Base-by-base conservation (phyloP, 2,113 vertebrate genomes). In the Elanus axillaris region DNA sequence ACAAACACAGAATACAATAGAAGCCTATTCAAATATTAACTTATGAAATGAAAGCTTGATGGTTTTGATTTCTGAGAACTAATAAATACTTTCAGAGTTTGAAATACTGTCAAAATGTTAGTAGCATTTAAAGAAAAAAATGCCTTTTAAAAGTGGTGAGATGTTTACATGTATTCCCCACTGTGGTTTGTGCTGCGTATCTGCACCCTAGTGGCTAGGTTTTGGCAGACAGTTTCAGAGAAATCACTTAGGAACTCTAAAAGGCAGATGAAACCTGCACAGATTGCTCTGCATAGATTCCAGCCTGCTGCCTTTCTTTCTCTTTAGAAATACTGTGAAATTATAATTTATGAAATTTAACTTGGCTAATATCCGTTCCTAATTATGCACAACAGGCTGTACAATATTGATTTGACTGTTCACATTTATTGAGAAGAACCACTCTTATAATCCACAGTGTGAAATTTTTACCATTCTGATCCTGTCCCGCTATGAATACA, bases 161-260 rank as follows among this genome's bases (percentile, higher is more conserved):
- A 68, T 4, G 0, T 85, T 89, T 89, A 47, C 4, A 13, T 3
- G 1, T 6, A 26, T 48, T 88, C 78, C 62, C 85, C 67, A 34
- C 38, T 38, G 66, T 4, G 2, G 94, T 94, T 96, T 94, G 77
- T 95, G 91, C 94, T 86, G 74, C 96, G 32, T 79, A 96, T 64
- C 95, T 95, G 93, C 86, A 90, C 94, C 94, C 95, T 97, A 93
- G 94, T 94, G 96, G 94, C 22, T 71, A 91, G 86, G 88, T 48
- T 88, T 94, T 86, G 86, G 69, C 73, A 96, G 74, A 88, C 71
- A 68, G 18, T 27, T 77, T 42, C 34, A 75, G 43, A 91, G 36
- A 84, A 89, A 62, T 58, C 53, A 20, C 43, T 74, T 55, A 34
- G 47, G 42, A 72, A 11, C 16, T 36, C 27, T 66, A 68, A 82